A percentile compares a stretch with the other conserved stretches of the same genome.
These are phyloP conservation scores for Drosophila takahashii DNA, from an alignment of 1,140 invertebrate genomes.

Conservation along the genomic window DNA sequence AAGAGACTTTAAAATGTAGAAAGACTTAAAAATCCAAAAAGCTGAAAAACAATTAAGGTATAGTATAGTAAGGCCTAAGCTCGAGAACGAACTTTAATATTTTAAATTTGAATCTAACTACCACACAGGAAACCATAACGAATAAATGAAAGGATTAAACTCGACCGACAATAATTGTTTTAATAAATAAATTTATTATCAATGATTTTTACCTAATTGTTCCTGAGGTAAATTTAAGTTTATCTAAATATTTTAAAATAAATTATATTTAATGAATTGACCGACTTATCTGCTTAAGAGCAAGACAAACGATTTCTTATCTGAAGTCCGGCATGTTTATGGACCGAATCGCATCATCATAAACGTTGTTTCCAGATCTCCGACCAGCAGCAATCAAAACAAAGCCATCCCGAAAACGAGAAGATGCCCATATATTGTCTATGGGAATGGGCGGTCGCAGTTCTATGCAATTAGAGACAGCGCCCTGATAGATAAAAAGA, in stretches of 20 bases:
- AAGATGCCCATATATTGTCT: constrained; percentile 43
- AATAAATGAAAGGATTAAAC: no score
- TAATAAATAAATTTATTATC: no score
- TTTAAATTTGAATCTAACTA: no score
- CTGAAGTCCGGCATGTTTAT: constrained; percentile 22
- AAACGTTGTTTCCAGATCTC: constrained; percentile 33
- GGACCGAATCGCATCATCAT: constrained; percentile 41
- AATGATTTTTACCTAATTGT: no score
- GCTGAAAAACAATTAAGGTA: no score
- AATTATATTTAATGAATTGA: neutral
- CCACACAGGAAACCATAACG: no score
- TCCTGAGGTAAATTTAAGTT: neutral
- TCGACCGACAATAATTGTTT: no score
- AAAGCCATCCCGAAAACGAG: constrained; percentile 28
- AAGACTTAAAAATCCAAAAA: no score
- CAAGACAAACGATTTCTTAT: constrained; percentile 9
- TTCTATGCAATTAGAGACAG: constrained; percentile 69
- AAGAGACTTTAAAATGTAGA: no score
- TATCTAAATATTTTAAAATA: neutral
- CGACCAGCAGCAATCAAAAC: constrained; percentile 42
- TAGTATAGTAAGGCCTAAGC: no score
- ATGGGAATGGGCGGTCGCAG: constrained; percentile 28
- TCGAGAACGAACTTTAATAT: no score
- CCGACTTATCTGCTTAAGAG: neutral
- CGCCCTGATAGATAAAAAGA: constrained; percentile 54